Base-by-base conservation (phyloP, 2,888 invertebrate species). In the Acleris cristana region DNA sequence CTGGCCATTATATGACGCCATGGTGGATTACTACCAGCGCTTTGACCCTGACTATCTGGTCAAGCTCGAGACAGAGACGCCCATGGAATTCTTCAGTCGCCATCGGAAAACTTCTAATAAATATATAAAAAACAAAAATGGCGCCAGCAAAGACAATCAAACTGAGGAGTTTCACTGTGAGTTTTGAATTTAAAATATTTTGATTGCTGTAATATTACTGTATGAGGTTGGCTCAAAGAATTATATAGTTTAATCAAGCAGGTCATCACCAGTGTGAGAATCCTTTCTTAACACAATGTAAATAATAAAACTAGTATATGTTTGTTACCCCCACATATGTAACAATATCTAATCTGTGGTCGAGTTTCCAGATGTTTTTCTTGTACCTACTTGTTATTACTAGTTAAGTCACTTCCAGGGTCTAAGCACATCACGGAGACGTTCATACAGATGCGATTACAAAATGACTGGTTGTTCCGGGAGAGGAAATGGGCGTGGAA, bases 401-500 rank as follows among this genome's bases (percentile, higher is more conserved):
- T 10, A 40, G 40, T 12, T 40, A 4, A 16, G 48, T 57, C 19
- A 49, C 19, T 83, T 79, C 6, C 81, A 93, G 93, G 93, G 93
- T 84, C 91, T 1, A 89, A 87, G 76, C 87, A 92, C 69, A 88
- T 92, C 58, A 93, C 92, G 4, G 92, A 92, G 73, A 82, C 87
- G 4, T 92, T 93, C 68, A 90, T 93, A 74, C 92, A 93, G 73
- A 84, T 92, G 26, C 81, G 92, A 64, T 67, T 93, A 58, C 92
- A 92, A 76, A 85, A 93, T 69, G 93, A 93, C 70, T 89, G 88
- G 88, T 71, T 93, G 70, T 93, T 93, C 70, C 83, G 85, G 71
- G 86, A 88, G 72, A 86, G 83, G 69, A 88, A 89, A 74, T 89
- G 89, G 84, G 87, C 90, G 23, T 93, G 93, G 93, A 89, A 86